These are phyloP conservation scores for Nipponacmea schrenckii DNA, from an alignment of 2,888 invertebrate species.

Conservation along the genomic window DNA sequence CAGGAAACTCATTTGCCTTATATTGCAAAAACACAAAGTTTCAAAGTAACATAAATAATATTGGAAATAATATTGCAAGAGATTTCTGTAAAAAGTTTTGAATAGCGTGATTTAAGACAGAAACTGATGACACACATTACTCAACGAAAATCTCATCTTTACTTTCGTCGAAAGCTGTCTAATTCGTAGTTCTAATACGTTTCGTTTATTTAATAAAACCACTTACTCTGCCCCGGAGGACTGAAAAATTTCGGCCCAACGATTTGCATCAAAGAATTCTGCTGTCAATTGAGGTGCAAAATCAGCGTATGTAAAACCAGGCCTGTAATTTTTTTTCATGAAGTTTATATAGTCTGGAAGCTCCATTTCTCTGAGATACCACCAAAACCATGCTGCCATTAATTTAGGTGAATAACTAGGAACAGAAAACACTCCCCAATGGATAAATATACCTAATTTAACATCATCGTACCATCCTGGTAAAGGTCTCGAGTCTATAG, in stretches of 20 bases:
- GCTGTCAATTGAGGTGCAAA: conserved; percentile 32
- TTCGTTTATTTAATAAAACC: background rate
- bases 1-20: no score
- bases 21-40: no score
- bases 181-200: no score
- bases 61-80: no score
- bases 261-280: conserved; percentile 28
- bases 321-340: conserved; percentile 35
- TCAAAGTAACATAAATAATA: no score
- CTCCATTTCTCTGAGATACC: conserved; percentile 74
- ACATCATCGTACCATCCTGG: conserved; percentile 69
- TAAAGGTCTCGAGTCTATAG: conserved; percentile 67
- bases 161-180: no score
- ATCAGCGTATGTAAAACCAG: conserved; percentile 36
- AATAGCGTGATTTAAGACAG: no score
- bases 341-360: conserved; percentile 33
- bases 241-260: conserved; percentile 32
- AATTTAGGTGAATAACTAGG: conserved; percentile 46
- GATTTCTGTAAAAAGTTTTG: no score
- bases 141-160: no score
- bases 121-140: no score
- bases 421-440: conserved; percentile 70
- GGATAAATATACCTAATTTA: conserved; percentile 70
- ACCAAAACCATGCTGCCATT: conserved; percentile 88
- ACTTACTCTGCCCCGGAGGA: conserved; percentile 35